Evolutionary conservation across 2,888 invertebrate species (phyloP).

Genomic region (Andrena flavipes): DNA sequence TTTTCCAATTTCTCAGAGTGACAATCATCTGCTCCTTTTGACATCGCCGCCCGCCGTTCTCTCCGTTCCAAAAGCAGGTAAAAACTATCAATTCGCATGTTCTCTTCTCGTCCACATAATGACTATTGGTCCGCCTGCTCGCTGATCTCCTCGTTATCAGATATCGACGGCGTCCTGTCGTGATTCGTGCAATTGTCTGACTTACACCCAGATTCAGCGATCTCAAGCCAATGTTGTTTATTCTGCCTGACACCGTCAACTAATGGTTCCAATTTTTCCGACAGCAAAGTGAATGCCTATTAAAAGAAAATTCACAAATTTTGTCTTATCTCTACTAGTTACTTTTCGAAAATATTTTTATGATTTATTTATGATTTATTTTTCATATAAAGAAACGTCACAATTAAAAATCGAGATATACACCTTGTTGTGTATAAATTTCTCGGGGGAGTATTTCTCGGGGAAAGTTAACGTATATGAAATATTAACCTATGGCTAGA

Average conservation of each 20-base stretch:
- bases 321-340: not conserved
- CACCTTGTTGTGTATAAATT: too few species aligned
- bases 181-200: constrained; percentile 81
- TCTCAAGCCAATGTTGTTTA: constrained; percentile 93
- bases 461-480: too few species aligned
- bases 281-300: constrained; percentile 94
- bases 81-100: not conserved
- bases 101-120: constrained; percentile 31
- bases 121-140: constrained; percentile 73
- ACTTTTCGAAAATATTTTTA: too few species aligned
- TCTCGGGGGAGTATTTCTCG: too few species aligned
- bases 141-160: constrained; percentile 73
- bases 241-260: constrained; percentile 93
- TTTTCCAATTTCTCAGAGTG: constrained; percentile 10
- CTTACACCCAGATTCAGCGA: constrained; percentile 85
- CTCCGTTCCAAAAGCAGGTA: constrained; percentile 10
- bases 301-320: not conserved
- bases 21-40: constrained; percentile 22
- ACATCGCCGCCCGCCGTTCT: not conserved
- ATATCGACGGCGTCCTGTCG: constrained; percentile 77
- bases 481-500: too few species aligned
- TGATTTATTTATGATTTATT: too few species aligned
- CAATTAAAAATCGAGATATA: too few species aligned
- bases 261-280: constrained; percentile 92
- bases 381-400: too few species aligned